Conservation (phyloP, 2,888 invertebrate species). For the Eupithecia subumbrata region DNA sequence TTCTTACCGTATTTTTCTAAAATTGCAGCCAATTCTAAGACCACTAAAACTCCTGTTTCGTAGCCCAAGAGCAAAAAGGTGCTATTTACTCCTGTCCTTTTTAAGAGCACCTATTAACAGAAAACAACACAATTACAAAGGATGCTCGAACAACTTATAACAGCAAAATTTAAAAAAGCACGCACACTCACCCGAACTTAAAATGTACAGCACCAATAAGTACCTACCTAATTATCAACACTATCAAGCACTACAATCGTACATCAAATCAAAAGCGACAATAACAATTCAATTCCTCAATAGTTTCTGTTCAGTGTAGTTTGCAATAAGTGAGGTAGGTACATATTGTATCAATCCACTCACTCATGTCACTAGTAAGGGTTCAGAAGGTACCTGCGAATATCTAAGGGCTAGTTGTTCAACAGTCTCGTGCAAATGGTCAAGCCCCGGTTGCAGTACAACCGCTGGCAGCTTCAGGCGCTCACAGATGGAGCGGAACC, state of each 20-base stretch:
- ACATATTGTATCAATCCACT: background rate
- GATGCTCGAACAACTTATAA: background rate
- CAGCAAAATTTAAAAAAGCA: background rate
- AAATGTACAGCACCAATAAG: too few species aligned
- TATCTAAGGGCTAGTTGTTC: constrained; percentile 52
- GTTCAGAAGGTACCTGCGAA: constrained; percentile 41
- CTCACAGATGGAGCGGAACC: constrained; percentile 55
- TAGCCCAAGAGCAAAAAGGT: constrained; percentile 63
- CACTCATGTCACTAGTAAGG: background rate
- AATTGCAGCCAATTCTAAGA: constrained; percentile 61
- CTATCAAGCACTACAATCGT: too few species aligned
- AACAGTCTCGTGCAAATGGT: constrained; percentile 50
- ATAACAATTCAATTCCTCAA: background rate
- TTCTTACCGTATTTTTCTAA: constrained; percentile 62
- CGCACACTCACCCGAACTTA: background rate
- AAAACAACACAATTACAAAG: background rate
- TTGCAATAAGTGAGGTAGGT: background rate
- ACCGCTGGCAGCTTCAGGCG: constrained; percentile 59
- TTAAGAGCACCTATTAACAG: constrained; percentile 52
- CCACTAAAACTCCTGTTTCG: constrained; percentile 60
- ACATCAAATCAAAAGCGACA: too few species aligned
- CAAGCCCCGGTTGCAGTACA: constrained; percentile 58
- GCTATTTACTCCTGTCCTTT: constrained; percentile 47
- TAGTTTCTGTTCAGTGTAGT: background rate
- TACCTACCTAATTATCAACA: too few species aligned